Evolutionary conservation across 2,888 invertebrate genomes (phyloP), one percentile per base, ranked within the genome.

Genomic region (Drymonia ruficornis): DNA sequence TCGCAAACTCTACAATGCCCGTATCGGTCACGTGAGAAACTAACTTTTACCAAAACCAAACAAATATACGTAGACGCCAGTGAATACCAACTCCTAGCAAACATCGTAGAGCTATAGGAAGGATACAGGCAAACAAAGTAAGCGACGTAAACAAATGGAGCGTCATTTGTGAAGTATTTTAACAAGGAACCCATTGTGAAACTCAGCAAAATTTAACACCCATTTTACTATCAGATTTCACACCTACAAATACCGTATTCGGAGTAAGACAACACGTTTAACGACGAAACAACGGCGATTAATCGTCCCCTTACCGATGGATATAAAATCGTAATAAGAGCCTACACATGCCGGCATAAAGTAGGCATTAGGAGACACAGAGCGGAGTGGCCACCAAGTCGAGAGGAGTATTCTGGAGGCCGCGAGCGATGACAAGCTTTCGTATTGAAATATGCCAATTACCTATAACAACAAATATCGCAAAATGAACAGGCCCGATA

Each of bases 211-310:
- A 16, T 15, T 15, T 38, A 15, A 28, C 45, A 48, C 4, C 44
- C 51, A 48, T 23, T 45, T 54, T 12, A 31, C 45, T 47, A 49
- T 13, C 16, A 13, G 6, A 34, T 40, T 65, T 59, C 56, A 59
- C 62, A 65, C 62, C 62, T 56, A 56, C 44, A 53, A 47, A 34
- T 15, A 12, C 47, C 31, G 34, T 34, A 12, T 45, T 45, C 1
- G 23, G 45, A 28, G 9, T n/a, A 12, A 45, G 15, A 28, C 23
- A 23, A 13, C 8, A 28, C n/a, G 28, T 28, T 45, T 45, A 12
- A 45, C 28, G 15, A 11, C 16, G 34, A 34, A 34, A 34, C 47
- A 47, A 47, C 34, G 47, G 29, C 16, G 47, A 34, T 16, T 16
- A 16, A 34, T 31, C 34, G 16, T 8, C 18, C 31, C 12, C 45